phyloP scores from a whole-genome alignment of 2,797 vertebrate genomes.

The Propithecus perrieri region DNA sequence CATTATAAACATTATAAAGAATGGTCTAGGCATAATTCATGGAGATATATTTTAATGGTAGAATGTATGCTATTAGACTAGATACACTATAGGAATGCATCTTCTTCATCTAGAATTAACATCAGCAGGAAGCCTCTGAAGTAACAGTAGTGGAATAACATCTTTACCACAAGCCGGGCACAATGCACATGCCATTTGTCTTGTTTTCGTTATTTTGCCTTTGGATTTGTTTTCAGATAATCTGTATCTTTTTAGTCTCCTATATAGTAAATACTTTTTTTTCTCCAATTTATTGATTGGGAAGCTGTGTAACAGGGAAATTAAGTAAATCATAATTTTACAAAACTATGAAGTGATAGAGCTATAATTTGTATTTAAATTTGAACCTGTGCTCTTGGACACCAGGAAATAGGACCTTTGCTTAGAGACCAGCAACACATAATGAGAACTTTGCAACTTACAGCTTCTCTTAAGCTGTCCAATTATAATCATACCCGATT shows the following conservation, averaged over 20 bases:
- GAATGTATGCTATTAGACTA: background rate
- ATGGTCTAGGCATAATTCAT: background rate
- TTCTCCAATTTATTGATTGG: background rate
- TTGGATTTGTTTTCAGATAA: background rate
- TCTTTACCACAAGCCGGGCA: background rate
- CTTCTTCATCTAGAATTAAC: background rate
- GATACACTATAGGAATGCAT: background rate
- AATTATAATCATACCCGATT: background rate
- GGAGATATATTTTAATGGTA: background rate
- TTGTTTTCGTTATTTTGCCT: background rate
- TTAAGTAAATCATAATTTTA: background rate
- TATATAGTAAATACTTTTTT: background rate
- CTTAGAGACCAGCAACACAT: background rate
- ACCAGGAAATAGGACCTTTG: background rate
- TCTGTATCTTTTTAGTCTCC: background rate
- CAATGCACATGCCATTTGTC: background rate
- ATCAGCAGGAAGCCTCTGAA: background rate
- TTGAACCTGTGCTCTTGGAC: background rate
- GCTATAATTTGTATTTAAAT: background rate
- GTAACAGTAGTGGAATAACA: background rate
- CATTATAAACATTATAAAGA: background rate
- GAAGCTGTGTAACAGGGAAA: background rate
- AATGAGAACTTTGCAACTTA: background rate
- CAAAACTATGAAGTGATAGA: background rate
- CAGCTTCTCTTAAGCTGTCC: background rate